A percentile compares a stretch with the other conserved stretches of the same genome.
These are phyloP conservation scores for Centropyge bicolor DNA, from an alignment of 2,797 vertebrate species.

Conservation along the genomic window DNA sequence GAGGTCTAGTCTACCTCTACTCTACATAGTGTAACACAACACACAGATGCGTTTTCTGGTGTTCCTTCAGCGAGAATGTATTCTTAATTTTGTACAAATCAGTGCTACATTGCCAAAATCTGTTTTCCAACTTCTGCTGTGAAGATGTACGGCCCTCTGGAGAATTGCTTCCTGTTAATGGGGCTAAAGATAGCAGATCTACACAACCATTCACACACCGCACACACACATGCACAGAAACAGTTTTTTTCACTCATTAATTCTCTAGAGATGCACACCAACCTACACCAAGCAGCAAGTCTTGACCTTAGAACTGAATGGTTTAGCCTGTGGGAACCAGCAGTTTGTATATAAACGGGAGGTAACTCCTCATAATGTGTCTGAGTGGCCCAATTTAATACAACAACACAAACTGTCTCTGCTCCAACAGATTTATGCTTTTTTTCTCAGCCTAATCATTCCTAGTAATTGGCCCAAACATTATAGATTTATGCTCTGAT, in stretches of 20 bases:
- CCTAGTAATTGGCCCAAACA: constrained; percentile 89
- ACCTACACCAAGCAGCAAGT: neutral
- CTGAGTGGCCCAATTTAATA: constrained; percentile 65
- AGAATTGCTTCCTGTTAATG: constrained; percentile 41
- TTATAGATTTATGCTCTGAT: constrained; percentile 90
- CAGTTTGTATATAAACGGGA: neutral
- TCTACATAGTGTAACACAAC: neutral
- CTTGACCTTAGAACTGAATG: neutral
- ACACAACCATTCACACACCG: neutral
- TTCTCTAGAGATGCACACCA: neutral
- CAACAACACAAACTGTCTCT: constrained; percentile 3
- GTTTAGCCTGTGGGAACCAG: neutral
- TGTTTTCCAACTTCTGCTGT: constrained; percentile 41
- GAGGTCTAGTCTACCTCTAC: neutral
- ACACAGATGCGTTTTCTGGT: neutral
- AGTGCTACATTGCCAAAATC: constrained; percentile 14
- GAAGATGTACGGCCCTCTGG: constrained; percentile 22
- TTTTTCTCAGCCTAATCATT: constrained; percentile 73
- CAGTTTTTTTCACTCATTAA: constrained; percentile 11
- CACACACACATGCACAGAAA: neutral
- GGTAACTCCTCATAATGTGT: neutral
- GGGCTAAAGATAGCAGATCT: constrained; percentile 45
- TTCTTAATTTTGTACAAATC: constrained; percentile 34
- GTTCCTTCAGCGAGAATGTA: constrained; percentile 7
- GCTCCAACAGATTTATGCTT: neutral